Conservation (phyloP, 2,113 vertebrate genomes). For the Eclectus roratus region DNA sequence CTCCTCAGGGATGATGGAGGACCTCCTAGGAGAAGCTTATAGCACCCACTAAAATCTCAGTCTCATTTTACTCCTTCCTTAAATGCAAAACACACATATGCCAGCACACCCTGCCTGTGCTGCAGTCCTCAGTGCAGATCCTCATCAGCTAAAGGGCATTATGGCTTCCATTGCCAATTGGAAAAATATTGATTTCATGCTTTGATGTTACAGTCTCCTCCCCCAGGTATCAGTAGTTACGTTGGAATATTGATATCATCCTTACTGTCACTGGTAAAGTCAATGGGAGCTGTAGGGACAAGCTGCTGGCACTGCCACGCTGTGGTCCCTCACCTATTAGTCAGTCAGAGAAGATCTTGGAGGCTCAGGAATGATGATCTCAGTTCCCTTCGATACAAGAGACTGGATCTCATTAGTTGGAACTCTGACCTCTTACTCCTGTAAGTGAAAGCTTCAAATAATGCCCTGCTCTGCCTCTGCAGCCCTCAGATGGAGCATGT, state of each 20-base stretch:
- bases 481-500: background rate
- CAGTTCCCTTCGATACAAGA: background rate
- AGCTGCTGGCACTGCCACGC: rapidly evolving
- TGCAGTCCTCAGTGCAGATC: background rate
- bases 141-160: background rate
- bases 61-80: background rate
- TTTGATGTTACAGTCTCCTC: background rate
- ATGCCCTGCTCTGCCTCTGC: background rate
- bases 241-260: background rate
- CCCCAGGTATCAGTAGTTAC: background rate
- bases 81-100: background rate
- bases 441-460: background rate
- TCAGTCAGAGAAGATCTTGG: background rate
- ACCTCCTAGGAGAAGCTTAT: background rate
- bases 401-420: background rate
- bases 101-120: background rate
- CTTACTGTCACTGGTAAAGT: background rate
- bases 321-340: background rate
- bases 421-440: background rate
- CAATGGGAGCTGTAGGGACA: background rate
- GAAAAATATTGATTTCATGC: background rate
- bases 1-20: background rate
- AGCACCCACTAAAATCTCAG: background rate
- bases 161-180: background rate
- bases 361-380: background rate